A percentile compares a stretch with the other conserved stretches of the same genome.
Evolutionary conservation across 2,113 vertebrate genomes (phyloP).

Genomic region (Apodemus sylvaticus): DNA sequence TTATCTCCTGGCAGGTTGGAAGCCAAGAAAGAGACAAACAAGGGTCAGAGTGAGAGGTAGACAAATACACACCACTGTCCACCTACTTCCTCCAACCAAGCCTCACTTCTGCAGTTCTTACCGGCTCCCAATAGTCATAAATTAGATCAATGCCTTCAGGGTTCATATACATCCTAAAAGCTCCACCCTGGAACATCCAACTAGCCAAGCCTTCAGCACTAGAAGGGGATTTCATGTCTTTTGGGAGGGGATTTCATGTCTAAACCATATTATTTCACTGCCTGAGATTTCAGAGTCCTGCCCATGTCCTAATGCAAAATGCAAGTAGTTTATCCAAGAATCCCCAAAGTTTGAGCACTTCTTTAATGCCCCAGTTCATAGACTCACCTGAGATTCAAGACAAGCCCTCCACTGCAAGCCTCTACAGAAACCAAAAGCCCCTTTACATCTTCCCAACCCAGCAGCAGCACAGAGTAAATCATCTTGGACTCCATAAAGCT

Average conservation of each 20-base stretch:
- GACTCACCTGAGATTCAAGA: not conserved
- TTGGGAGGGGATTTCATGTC: not conserved
- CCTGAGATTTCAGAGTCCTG: not conserved
- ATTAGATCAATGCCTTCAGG: not conserved
- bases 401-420: not conserved
- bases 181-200: not conserved
- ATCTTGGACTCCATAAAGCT: not conserved
- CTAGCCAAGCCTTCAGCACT: not conserved
- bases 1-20: not conserved
- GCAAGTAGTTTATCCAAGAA: not conserved
- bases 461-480: not conserved
- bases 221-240: not conserved
- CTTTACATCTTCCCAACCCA: not conserved
- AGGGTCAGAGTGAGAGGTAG: not conserved
- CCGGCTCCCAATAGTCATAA: not conserved
- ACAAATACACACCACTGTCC: not conserved
- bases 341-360: not conserved
- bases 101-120: not conserved
- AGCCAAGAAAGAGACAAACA: not conserved
- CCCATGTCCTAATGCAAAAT: not conserved
- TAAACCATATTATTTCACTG: not conserved
- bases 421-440: not conserved
- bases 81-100: not conserved
- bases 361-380: not conserved
- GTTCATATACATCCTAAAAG: too few species aligned